These are phyloP conservation scores for Borostomias antarcticus DNA, from an alignment of 2,797 vertebrate species.

Conservation along the genomic window DNA sequence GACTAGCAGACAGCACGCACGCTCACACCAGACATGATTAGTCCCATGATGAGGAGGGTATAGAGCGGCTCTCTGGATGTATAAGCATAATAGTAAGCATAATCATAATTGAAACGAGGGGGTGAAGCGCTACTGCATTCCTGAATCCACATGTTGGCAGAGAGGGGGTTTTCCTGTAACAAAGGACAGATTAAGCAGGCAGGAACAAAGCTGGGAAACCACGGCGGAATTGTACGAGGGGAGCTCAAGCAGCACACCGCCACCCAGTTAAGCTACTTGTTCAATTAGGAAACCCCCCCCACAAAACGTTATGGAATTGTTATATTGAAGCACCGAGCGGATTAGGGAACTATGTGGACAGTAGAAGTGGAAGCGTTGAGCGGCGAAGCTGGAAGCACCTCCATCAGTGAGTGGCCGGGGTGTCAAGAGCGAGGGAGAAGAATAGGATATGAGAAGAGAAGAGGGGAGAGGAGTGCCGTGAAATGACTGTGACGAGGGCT, in stretches of 20 bases:
- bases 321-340: neutral
- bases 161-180: neutral
- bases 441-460: too few relatives aligned
- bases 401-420: neutral
- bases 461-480: neutral
- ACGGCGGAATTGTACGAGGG: neutral
- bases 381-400: neutral
- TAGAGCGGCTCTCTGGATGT: too few relatives aligned
- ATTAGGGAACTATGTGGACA: neutral
- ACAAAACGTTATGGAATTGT: neutral
- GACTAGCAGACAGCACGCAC: conserved; percentile 30
- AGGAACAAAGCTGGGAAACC: conserved; percentile 6
- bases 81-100: too few relatives aligned
- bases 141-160: neutral
- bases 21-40: conserved; percentile 39
- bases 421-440: too few relatives aligned
- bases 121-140: neutral
- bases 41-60: neutral
- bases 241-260: neutral
- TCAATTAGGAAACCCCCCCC: neutral
- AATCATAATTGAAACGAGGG: neutral
- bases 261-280: conserved; percentile 8
- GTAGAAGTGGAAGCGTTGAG: neutral
- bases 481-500: neutral
- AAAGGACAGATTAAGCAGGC: conserved; percentile 8